Conservation (phyloP, 2,113 vertebrate species). For the Saccopteryx bilineata region DNA sequence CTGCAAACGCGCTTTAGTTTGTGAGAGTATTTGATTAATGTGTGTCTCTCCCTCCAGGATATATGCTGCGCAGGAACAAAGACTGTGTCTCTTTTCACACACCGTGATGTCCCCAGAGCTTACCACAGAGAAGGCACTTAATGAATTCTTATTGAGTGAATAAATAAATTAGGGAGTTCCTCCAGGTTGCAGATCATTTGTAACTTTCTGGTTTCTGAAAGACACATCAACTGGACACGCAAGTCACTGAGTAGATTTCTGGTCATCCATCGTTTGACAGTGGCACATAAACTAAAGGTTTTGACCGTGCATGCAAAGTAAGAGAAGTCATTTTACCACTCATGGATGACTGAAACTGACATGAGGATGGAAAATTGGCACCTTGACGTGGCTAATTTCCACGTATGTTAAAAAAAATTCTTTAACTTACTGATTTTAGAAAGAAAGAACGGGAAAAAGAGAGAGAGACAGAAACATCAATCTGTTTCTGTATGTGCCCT, state of each 20-base stretch:
- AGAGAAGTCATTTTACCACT: neutral
- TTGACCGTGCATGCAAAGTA: neutral
- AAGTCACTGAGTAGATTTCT: neutral
- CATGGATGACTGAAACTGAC: neutral
- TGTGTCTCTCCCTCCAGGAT: neutral
- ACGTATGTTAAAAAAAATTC: neutral
- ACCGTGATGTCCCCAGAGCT: neutral
- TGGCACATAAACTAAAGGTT: neutral
- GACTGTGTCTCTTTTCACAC: neutral
- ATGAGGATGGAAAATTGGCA: neutral
- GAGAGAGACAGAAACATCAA: too few relatives aligned
- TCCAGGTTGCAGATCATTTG: neutral
- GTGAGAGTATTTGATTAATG: neutral
- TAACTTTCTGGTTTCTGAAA: conserved; percentile 30
- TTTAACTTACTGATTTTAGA: too few relatives aligned
- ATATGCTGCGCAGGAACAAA: neutral
- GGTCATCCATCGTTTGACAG: neutral
- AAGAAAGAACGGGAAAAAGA: too few relatives aligned
- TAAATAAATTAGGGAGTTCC: neutral
- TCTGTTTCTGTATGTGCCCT: too few relatives aligned
- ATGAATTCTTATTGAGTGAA: neutral
- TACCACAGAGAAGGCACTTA: neutral
- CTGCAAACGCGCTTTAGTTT: neutral
- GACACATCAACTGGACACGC: neutral
- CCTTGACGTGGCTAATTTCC: neutral